Evolutionary conservation across 2,888 invertebrate species (phyloP).

Genomic region (Prenolepis imparis): DNA sequence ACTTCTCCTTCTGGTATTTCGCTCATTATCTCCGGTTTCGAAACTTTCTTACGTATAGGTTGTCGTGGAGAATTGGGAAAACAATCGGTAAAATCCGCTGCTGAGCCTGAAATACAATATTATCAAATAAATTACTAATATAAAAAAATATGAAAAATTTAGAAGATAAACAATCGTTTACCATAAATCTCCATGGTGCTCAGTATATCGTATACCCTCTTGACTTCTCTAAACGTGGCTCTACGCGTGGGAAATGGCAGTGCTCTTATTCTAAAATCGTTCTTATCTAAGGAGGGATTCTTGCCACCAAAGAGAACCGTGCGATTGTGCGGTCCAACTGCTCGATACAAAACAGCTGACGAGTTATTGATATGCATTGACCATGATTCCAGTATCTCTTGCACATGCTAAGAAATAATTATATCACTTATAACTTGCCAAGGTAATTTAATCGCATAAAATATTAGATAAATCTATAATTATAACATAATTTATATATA

Average conservation of each 20-base stretch:
- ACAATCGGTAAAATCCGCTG: constrained; percentile 79
- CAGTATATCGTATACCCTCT: constrained; percentile 91
- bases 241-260: constrained; percentile 94
- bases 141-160: background rate
- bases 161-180: constrained; percentile 78
- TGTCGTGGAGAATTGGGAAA: constrained; percentile 83
- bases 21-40: constrained; percentile 72
- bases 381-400: constrained; percentile 91
- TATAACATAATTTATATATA: too few species aligned
- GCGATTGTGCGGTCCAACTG: constrained; percentile 91
- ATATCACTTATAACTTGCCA: background rate
- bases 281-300: constrained; percentile 89
- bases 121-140: background rate
- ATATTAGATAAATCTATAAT: background rate
- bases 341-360: constrained; percentile 92
- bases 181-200: constrained; percentile 90
- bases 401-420: constrained; percentile 89
- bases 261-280: constrained; percentile 89
- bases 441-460: background rate
- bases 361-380: constrained; percentile 89
- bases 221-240: constrained; percentile 93
- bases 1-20: constrained; percentile 71
- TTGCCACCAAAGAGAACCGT: constrained; percentile 92
- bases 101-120: constrained; percentile 75
- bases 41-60: constrained; percentile 78